Percentiles rank a stretch among this genome's conserved stretches.
phyloP scores from a whole-genome alignment of 2,113 vertebrate species.

The Mesoclemmys tuberculata region DNA sequence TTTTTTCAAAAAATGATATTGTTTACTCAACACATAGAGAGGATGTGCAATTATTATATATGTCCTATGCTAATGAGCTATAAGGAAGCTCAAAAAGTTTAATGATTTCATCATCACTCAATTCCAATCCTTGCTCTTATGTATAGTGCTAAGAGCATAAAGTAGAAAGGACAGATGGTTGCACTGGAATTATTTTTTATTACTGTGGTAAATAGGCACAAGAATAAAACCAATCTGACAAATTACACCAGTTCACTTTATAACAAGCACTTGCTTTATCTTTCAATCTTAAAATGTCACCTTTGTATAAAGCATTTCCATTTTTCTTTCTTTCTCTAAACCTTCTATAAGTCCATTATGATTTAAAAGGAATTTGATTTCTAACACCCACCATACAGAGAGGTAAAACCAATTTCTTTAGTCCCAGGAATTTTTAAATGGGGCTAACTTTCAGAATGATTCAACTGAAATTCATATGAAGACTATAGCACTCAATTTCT shows the following conservation, averaged over 20 bases:
- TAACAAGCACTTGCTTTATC: conserved; percentile 48
- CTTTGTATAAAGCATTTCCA: conserved; percentile 48
- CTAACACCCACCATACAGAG: conserved; percentile 40
- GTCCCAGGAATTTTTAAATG: conserved; percentile 52
- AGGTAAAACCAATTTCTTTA: conserved; percentile 63
- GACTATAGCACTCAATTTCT: conserved; percentile 19
- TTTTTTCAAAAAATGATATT: not conserved
- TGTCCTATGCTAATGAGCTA: not conserved
- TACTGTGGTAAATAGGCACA: conserved; percentile 37
- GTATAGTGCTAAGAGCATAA: not conserved
- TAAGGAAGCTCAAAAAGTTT: not conserved
- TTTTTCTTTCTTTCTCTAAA: conserved; percentile 55
- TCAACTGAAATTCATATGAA: conserved; percentile 61
- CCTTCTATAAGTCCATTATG: conserved; percentile 74
- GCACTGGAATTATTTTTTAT: not conserved
- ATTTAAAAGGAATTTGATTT: conserved; percentile 71
- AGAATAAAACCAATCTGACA: conserved; percentile 62
- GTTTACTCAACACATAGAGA: not conserved
- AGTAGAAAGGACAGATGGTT: not conserved
- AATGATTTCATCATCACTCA: not conserved
- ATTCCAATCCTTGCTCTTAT: accelerated
- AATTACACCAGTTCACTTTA: conserved; percentile 55
- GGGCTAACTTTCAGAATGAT: conserved; percentile 51
- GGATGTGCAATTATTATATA: not conserved
- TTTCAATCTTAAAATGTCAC: conserved; percentile 64